Percentiles rank a stretch among this genome's conserved stretches.
phyloP scores from a whole-genome alignment of 2,797 vertebrate species.

The Thunnus albacares region DNA sequence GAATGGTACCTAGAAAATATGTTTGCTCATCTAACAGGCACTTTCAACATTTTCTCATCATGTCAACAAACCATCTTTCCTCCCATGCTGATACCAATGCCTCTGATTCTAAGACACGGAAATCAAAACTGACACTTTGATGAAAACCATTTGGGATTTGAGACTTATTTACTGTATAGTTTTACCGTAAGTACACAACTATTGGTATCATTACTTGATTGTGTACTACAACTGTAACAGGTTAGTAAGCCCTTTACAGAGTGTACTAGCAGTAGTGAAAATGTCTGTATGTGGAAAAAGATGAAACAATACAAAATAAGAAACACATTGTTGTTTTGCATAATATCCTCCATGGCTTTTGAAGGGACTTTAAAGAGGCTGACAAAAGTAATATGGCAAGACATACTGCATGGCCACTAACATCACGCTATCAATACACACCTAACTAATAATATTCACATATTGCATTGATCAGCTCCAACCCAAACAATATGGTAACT shows the following conservation, averaged over 20 bases:
- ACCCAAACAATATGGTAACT: constrained; percentile 44
- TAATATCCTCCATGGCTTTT: constrained; percentile 64
- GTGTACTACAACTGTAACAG: constrained; percentile 48
- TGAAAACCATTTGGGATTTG: constrained; percentile 1
- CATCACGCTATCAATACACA: constrained; percentile 53
- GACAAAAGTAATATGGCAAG: constrained; percentile 51
- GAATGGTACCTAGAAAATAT: background rate
- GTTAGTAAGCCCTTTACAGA: constrained; percentile 56
- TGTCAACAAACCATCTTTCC: background rate
- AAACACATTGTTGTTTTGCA: constrained; percentile 64
- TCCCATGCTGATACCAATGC: too few relatives aligned
- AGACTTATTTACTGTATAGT: constrained; percentile 28
- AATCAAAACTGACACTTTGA: constrained; percentile 1
- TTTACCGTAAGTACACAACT: constrained; percentile 24
- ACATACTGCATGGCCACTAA: constrained; percentile 48
- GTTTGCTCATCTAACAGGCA: constrained; percentile 30
- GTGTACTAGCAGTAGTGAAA: constrained; percentile 35
- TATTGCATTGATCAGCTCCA: constrained; percentile 69
- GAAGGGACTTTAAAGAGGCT: constrained; percentile 47
- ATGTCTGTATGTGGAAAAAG: constrained; percentile 29
- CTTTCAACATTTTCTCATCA: constrained; percentile 24
- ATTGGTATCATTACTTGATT: constrained; percentile 41
- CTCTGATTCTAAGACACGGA: background rate
- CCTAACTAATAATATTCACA: constrained; percentile 66
- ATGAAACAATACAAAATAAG: constrained; percentile 52